A percentile compares a stretch with the other conserved stretches of the same genome.
Conservation (phyloP, 1,140 invertebrate genomes). For the Chironomus tepperi region DNA sequence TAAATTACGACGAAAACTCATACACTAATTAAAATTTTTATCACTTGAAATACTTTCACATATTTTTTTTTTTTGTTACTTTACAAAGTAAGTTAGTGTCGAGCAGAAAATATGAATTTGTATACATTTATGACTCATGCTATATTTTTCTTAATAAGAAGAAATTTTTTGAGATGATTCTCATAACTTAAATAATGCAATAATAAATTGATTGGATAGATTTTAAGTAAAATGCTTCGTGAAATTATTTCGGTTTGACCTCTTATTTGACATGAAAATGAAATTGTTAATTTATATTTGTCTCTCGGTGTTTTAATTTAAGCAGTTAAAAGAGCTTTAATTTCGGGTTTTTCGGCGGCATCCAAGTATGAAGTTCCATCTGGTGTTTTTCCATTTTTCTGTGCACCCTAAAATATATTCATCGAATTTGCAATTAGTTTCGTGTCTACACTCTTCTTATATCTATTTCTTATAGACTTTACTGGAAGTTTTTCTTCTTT, state of each 20-base stretch:
- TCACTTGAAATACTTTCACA: slow-evolving; percentile 13
- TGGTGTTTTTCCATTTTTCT: slow-evolving; percentile 71
- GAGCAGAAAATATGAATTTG: neutral
- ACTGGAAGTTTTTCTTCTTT: too few relatives aligned
- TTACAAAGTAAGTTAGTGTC: neutral
- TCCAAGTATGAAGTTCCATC: slow-evolving; percentile 80
- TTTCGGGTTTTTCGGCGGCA: slow-evolving; percentile 86
- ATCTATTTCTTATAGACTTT: too few relatives aligned
- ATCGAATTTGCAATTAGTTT: neutral
- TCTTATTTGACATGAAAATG: too few relatives aligned
- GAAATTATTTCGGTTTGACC: too few relatives aligned
- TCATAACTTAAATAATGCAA: too few relatives aligned
- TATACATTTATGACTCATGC: too few relatives aligned
- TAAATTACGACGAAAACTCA: neutral
- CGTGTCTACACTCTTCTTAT: too few relatives aligned
- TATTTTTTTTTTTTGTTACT: neutral
- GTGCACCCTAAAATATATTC: slow-evolving; percentile 61
- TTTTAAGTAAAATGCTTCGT: too few relatives aligned
- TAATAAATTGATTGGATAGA: too few relatives aligned
- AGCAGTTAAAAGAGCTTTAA: slow-evolving; percentile 57
- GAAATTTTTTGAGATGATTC: too few relatives aligned
- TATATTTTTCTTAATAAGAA: too few relatives aligned
- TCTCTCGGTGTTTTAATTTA: neutral
- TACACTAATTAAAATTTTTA: neutral
- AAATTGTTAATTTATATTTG: neutral